phyloP scores from a whole-genome alignment of 2,888 invertebrate species.

The Cabera pusaria region DNA sequence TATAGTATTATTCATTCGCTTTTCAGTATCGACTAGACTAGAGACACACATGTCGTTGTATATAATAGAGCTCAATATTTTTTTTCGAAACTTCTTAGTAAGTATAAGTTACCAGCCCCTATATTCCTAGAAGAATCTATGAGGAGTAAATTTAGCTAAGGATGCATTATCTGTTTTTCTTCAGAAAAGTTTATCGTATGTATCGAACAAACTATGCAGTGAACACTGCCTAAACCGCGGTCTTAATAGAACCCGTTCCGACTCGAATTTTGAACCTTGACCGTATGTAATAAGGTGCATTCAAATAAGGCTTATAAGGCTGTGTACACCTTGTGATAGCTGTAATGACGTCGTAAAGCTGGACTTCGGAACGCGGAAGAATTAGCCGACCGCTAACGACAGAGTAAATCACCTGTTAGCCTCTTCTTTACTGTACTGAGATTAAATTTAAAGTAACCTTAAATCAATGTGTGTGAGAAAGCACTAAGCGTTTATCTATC shows the following conservation, averaged over 20 bases:
- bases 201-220: neutral
- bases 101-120: no score
- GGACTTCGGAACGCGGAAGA: conserved; percentile 74
- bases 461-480: conserved; percentile 40
- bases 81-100: no score
- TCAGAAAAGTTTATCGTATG: no score
- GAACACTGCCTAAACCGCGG: no score
- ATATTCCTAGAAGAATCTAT: no score
- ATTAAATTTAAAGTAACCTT: conserved; percentile 63
- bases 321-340: conserved; percentile 56
- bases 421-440: conserved; percentile 52
- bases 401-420: conserved; percentile 72
- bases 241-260: no score
- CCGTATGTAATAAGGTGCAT: neutral
- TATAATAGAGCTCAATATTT: no score
- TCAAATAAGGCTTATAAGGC: neutral
- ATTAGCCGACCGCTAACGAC: conserved; percentile 70
- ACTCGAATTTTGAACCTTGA: conserved; percentile 3
- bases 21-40: no score
- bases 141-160: no score
- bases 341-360: conserved; percentile 77
- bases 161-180: no score
- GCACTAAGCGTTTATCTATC: neutral
- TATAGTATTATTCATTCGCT: no score
- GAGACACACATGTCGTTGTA: no score